Evolutionary conservation across 2,113 vertebrate species (phyloP).

Genomic region (Nibea albiflora): DNA sequence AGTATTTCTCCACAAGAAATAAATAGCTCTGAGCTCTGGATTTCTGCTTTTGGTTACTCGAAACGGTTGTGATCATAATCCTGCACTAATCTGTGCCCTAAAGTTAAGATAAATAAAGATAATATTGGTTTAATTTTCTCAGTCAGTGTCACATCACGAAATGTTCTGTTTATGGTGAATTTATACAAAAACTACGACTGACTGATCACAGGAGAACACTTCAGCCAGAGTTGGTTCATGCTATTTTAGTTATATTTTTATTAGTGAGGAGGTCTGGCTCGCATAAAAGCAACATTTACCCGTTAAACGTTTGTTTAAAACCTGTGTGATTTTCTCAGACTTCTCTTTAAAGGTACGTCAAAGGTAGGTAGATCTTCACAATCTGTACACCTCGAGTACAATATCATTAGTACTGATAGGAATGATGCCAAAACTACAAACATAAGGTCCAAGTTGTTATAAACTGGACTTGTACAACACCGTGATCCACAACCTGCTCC

Average conservation of each 20-base stretch:
- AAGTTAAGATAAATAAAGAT: neutral
- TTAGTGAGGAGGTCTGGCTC: neutral
- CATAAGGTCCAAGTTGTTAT: neutral
- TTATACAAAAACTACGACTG: no score
- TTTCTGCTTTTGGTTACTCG: slow-evolving; percentile 2
- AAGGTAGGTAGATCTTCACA: no score
- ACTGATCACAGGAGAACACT: neutral
- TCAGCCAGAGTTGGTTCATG: neutral
- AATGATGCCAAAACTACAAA: neutral
- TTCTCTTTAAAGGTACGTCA: neutral
- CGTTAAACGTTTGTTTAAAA: neutral
- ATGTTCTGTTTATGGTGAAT: neutral
- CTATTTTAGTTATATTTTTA: neutral
- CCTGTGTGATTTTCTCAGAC: neutral
- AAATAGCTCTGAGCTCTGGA: slow-evolving; percentile 25
- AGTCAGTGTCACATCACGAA: neutral
- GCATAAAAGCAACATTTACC: no score
- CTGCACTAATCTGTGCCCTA: neutral
- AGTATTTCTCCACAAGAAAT: slow-evolving; percentile 38
- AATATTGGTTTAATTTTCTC: neutral
- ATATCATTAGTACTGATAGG: neutral
- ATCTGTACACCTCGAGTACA: no score
- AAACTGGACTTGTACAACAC: neutral
- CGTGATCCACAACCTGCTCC: neutral
- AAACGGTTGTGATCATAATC: neutral